Base-by-base conservation (phyloP, 1,140 invertebrate genomes). In the Eumaeus atala region DNA sequence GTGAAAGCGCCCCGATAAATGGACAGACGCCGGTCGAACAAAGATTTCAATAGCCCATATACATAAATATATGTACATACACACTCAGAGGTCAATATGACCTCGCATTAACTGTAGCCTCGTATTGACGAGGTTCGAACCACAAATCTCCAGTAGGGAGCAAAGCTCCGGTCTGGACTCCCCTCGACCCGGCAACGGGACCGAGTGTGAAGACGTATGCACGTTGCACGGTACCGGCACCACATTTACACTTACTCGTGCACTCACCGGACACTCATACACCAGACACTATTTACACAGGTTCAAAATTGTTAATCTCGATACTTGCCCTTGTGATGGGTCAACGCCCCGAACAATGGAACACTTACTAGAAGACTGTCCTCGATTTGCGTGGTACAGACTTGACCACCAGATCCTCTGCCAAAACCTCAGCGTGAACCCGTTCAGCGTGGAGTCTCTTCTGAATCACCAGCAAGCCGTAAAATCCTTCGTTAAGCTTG, bases 261-360 rank as follows among this genome's bases (percentile, higher is more conserved):
- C 35, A 16, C 9, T 51, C 4, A 51, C 49, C 3, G 49, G 49
- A 1, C 49, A 51, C n/a, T 33, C 28, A 38, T 51, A 36, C 7
- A 34, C 33, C 6, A 16, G 14, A 37, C 9, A 36, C 33, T 51
- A 51, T 16, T 38, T 51, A 38, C 49, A 51, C n/a, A 51, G 49
- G 5, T 51, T 51, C 7, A 51, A 51, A 51, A 51, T 51, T 21
- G 35, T 18, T 12, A 11, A 36, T 0, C 6, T 10, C 1, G 35
- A 51, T 10, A 18, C 12, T 3, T 51, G 49, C 17, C 49, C 49
- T 0, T 51, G 33, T 36, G 49, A 51, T n/a, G 14, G 35, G 9
- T 3, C 1, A 8, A 18, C 35, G 1, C 1, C n/a, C 1, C 49
- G 37, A 11, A 16, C 49, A 1, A 12, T 51, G 33, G 28, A 38